Base-by-base conservation (phyloP, 2,888 invertebrate genomes). In the Galerucella calmariensis region DNA sequence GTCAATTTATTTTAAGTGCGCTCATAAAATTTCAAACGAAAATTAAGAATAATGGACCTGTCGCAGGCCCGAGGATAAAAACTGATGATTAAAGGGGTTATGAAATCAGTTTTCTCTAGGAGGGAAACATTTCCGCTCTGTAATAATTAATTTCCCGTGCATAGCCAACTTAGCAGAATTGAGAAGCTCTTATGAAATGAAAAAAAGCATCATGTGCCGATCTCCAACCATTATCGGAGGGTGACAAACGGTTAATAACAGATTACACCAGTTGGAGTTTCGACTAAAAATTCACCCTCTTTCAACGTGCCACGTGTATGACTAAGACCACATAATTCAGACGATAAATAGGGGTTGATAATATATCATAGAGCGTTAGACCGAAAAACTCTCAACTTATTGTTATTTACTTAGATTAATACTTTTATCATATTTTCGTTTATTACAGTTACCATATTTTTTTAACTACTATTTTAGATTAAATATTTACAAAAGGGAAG, bases 331-430 rank as follows among this genome's bases (percentile, higher is more conserved):
- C 83, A 85, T 85, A 86, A 85, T 85, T 85, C 82, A 77, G 78
- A 84, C 84, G 85, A 86, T 85, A 85, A 84, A 85, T 85, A 83
- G 84, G 85, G 85, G 85, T 82, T 84, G 84, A 84, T 85, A 84
- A 71, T 65, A 65, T 35, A 35, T 62, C 65, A 71, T 56, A 16
- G 58, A 71, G 71, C 71, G 71, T 44, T 65, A 65, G 71, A 71
- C 14, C 53, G 48, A 67, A 51, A 46, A 67, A 67, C 62, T 62
- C 61, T 61, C 11, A 62, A 62, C 62, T 27, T 27, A 62, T 35
- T 62, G 20, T 8, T 27, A 24, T 62, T 62, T 62, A 62, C 20
- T 58, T 48, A 48, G 48, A 48, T 48, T 12, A 48, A 48, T 48
- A 48, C 48, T 48, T 14, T 41, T 41, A 41, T 48, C 48, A 14